Evolutionary conservation across 2,113 vertebrate species (phyloP).

Genomic region (Pyrgilauda ruficollis): DNA sequence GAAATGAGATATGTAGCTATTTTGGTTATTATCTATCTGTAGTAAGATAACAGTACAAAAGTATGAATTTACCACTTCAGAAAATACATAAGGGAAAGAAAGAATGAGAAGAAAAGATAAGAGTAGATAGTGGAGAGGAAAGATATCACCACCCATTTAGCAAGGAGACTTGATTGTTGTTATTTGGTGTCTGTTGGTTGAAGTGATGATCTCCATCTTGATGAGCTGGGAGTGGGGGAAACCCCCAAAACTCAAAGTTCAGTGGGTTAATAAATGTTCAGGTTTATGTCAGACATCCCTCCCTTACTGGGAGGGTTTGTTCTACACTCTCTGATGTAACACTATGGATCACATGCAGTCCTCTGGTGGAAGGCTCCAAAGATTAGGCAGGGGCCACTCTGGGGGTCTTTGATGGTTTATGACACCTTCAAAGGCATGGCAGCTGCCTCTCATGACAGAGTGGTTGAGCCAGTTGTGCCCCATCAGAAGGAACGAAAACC

Average conservation of each 20-base stretch:
- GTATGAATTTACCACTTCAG: neutral
- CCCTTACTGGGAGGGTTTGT: neutral
- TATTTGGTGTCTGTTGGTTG: neutral
- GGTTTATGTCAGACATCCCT: neutral
- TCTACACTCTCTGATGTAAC: neutral
- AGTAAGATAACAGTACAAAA: neutral
- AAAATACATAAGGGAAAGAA: neutral
- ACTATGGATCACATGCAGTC: neutral
- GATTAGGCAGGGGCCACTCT: neutral
- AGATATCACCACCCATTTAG: neutral
- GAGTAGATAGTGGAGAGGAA: neutral
- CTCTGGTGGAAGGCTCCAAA: neutral
- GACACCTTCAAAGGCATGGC: neutral
- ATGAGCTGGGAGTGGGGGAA: neutral
- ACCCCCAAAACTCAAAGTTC: neutral
- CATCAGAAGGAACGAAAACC: neutral
- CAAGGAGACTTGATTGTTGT: neutral
- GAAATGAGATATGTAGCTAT: neutral
- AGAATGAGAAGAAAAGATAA: neutral
- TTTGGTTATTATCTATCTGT: neutral
- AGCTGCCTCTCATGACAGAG: neutral
- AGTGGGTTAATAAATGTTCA: neutral
- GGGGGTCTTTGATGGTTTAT: neutral
- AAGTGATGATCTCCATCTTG: neutral
- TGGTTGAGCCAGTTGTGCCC: neutral